phyloP scores from a whole-genome alignment of 2,888 invertebrate species.

The Lagria hirta region DNA sequence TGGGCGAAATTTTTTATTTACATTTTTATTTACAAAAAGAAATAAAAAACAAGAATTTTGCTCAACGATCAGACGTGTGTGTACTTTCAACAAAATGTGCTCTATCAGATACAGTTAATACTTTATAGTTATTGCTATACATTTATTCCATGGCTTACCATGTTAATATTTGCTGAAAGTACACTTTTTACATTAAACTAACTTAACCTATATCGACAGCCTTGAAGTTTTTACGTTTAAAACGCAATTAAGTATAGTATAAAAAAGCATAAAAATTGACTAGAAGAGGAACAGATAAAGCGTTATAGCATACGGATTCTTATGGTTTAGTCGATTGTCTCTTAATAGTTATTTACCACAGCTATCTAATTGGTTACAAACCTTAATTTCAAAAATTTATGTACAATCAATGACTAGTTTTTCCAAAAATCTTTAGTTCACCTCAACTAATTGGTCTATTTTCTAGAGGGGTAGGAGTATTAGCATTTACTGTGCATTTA shows the following conservation, averaged over 20 bases:
- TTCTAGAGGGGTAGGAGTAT: too few species aligned
- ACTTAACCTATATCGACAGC: slow-evolving; percentile 41
- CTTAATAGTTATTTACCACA: slow-evolving; percentile 21
- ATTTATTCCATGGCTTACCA: slow-evolving; percentile 13
- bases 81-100: slow-evolving; percentile 16
- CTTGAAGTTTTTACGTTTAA: slow-evolving; percentile 38
- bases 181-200: slow-evolving; percentile 19
- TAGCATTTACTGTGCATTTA: too few species aligned
- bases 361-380: slow-evolving; percentile 24
- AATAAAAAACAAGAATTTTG: slow-evolving; percentile 15
- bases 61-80: slow-evolving; percentile 15
- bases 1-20: slow-evolving; percentile 11
- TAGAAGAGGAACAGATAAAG: slow-evolving; percentile 49
- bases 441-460: slow-evolving; percentile 1
- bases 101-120: slow-evolving; percentile 16
- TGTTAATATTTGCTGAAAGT: slow-evolving; percentile 10
- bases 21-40: slow-evolving; percentile 22
- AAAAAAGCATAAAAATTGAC: slow-evolving; percentile 46
- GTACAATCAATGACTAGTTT: slow-evolving; percentile 20
- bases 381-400: slow-evolving; percentile 7
- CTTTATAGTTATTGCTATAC: slow-evolving; percentile 27
- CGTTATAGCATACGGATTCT: slow-evolving; percentile 27
- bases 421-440: slow-evolving; percentile 1
- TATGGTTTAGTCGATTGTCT: slow-evolving; percentile 40
- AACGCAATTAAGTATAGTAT: slow-evolving; percentile 34